Evolutionary conservation across 2,888 invertebrate genomes (phyloP).

Genomic region (Apodemia duryi): DNA sequence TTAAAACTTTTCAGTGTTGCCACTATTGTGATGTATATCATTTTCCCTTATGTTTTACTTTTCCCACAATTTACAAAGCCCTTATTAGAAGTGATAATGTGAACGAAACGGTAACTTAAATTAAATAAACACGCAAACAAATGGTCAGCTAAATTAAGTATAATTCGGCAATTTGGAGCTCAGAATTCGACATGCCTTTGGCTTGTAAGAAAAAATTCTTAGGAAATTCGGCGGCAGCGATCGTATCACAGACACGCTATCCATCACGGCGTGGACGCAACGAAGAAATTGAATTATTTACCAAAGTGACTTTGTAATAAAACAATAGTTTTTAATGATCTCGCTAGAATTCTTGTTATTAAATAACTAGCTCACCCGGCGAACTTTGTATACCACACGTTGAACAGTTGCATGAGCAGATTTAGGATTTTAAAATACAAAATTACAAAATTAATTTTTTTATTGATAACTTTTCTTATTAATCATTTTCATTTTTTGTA

Average conservation of each 20-base stretch:
- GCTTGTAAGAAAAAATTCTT: conserved; percentile 62
- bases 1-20: too few species aligned
- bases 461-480: too few species aligned
- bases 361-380: too few species aligned
- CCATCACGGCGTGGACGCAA: conserved; percentile 64
- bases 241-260: conserved; percentile 68
- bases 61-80: conserved; percentile 50
- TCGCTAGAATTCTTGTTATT: conserved; percentile 32
- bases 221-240: conserved; percentile 69
- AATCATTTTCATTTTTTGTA: too few species aligned
- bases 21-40: neutral
- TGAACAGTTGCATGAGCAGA: too few species aligned
- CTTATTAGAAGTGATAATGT: conserved; percentile 51
- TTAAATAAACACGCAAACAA: conserved; percentile 71
- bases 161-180: conserved; percentile 71
- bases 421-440: too few species aligned
- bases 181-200: conserved; percentile 46
- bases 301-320: conserved; percentile 41
- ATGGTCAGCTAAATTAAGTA: conserved; percentile 47
- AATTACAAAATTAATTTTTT: too few species aligned
- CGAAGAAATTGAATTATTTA: conserved; percentile 54
- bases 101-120: conserved; percentile 63
- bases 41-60: conserved; percentile 26
- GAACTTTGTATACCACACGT: too few species aligned
- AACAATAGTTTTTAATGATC: conserved; percentile 50